Base-by-base conservation (phyloP, 2,113 vertebrate genomes). In the Pseudorhombus dupliciocellatus region DNA sequence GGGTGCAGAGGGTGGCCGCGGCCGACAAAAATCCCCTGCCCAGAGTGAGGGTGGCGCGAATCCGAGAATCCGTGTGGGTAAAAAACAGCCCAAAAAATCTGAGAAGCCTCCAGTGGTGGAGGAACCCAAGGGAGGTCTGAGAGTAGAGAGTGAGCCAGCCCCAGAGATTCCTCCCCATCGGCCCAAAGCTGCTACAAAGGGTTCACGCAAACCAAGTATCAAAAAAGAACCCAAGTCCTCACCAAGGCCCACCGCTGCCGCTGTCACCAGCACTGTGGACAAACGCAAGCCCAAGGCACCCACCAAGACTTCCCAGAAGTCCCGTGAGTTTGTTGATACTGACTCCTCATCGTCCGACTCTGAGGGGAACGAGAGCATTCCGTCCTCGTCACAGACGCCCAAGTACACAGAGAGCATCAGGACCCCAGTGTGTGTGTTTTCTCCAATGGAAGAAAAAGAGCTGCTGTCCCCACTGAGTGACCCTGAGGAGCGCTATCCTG, bases 331-430 rank as follows among this genome's bases (percentile, higher is more conserved):
- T 84, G 93, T 99, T 59, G 96, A 97, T 75, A 97, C 98, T 15
- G 97, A 98, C 92, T 96, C 95, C 34, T 97, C 97, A 14, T 97
- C 98, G 44, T 98, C 97, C 34, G 98, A 99, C 88, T 98, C 97
- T 0, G 97, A 98, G 91, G 97, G 96, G 88, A 98, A 97, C 20
- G 97, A 98, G 83, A 98, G 97, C 88, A 95, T 96, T 71, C 96
- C 96, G 26, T 97, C 97, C 26, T 97, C 96, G 7, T 99, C 96
- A 0, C 97, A 98, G 91, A 99, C 98, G 42, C 97, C 98, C 66
- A 98, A 97, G 85, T 98, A 98, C 87, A 93, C 94, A 3, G 97
- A 99, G 87, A 97, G 95, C 80, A 96, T 95, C 89, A 94, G 96
- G 93, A 98, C 96, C 81, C 96, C 94, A 1, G 94, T 94, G 68